Evolutionary conservation across 2,888 invertebrate genomes (phyloP).

Genomic region (Mesorhabditis sp.): DNA sequence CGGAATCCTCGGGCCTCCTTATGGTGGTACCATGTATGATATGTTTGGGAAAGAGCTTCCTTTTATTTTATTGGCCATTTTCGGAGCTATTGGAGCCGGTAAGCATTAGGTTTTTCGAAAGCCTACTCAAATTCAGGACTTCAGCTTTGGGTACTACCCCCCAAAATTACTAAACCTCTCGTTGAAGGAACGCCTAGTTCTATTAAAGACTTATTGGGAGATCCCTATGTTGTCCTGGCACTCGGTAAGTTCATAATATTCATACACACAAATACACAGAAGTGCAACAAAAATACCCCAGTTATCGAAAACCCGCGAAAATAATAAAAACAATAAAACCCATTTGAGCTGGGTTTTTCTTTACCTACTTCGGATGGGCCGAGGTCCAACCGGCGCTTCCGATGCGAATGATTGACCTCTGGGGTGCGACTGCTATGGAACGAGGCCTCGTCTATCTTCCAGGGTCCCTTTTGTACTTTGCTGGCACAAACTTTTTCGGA

Average conservation of each 20-base stretch:
- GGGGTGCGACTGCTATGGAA: background rate
- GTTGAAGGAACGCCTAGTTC: background rate
- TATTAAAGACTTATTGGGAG: background rate
- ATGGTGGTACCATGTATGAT: background rate
- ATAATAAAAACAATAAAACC: background rate
- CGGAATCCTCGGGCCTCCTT: background rate
- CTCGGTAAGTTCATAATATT: background rate
- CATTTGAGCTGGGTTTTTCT: background rate
- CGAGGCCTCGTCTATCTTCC: conserved; percentile 1
- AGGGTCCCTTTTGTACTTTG: background rate
- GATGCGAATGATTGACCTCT: background rate
- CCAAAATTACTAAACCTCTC: background rate
- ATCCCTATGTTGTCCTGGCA: background rate
- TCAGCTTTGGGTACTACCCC: background rate
- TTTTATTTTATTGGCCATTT: background rate
- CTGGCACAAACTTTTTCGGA: background rate
- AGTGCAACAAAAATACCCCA: no score
- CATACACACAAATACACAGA: background rate
- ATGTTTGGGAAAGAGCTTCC: background rate
- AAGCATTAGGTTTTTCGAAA: background rate
- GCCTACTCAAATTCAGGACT: background rate
- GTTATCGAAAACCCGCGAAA: no score
- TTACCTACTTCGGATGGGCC: background rate
- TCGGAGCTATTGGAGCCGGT: conserved; percentile 1
- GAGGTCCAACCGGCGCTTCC: background rate